A percentile compares a stretch with the other conserved stretches of the same genome.
phyloP scores from a whole-genome alignment of 2,888 invertebrate genomes.

The Rhopalosiphum nymphaeae region DNA sequence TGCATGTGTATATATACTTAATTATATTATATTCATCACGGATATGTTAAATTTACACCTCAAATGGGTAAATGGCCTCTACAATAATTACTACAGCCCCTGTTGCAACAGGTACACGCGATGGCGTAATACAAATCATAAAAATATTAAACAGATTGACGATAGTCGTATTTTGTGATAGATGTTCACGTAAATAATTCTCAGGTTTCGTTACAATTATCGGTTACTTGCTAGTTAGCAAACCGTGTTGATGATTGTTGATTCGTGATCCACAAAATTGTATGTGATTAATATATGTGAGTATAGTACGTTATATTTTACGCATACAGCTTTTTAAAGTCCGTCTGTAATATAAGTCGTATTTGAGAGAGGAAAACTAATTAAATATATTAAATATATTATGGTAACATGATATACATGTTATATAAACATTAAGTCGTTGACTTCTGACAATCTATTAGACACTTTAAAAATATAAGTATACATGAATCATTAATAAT shows the following conservation, averaged over 20 bases:
- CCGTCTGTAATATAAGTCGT: not conserved
- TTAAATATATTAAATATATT: not conserved
- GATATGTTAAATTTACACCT: constrained; percentile 19
- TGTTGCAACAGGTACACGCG: not conserved
- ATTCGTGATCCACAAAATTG: not conserved
- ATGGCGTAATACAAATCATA: not conserved
- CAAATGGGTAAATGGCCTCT: constrained; percentile 34
- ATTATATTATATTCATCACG: constrained; percentile 30
- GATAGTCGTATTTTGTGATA: not conserved
- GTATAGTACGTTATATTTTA: not conserved
- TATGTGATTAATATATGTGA: not conserved
- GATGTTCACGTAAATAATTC: not conserved
- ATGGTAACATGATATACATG: not conserved
- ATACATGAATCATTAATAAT: too few species aligned
- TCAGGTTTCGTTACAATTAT: not conserved
- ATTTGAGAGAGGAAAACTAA: not conserved
- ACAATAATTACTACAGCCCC: not conserved
- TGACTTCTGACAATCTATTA: not conserved
- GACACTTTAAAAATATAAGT: not conserved
- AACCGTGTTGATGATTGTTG: not conserved
- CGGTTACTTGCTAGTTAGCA: not conserved
- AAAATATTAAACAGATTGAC: not conserved
- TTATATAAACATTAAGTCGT: not conserved
- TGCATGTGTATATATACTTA: not conserved
- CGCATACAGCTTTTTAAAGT: not conserved